phyloP scores from a whole-genome alignment of 2,113 vertebrate species.

The Nothocercus nigrocapillus region DNA sequence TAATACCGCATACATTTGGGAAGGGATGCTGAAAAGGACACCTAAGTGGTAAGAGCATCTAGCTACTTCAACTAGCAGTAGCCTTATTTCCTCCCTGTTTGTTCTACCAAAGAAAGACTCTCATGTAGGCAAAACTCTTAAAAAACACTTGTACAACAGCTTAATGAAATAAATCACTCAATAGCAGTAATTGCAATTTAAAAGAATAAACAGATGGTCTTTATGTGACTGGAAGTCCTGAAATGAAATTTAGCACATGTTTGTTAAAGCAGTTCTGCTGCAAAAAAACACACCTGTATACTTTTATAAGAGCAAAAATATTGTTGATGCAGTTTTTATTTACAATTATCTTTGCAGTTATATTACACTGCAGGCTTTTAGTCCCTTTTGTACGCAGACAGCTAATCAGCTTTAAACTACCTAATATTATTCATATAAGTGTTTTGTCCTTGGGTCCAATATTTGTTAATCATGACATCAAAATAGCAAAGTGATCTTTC shows the following conservation, averaged over 20 bases:
- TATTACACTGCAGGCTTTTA: slow-evolving; percentile 26
- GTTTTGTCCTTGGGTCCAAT: neutral
- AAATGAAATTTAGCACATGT: slow-evolving; percentile 60
- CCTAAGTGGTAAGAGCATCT: neutral
- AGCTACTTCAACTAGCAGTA: neutral
- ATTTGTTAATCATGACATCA: slow-evolving; percentile 45
- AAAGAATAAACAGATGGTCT: slow-evolving; percentile 82
- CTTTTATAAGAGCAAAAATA: slow-evolving; percentile 65
- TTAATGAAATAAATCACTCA: slow-evolving; percentile 75
- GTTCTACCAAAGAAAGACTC: slow-evolving; percentile 15
- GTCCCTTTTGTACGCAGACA: slow-evolving; percentile 33
- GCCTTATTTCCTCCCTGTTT: slow-evolving; percentile 5
- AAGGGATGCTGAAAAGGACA: neutral
- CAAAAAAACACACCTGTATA: slow-evolving; percentile 79
- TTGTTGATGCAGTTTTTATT: slow-evolving; percentile 52
- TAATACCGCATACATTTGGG: neutral
- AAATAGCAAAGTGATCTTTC: slow-evolving; percentile 56
- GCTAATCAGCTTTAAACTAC: slow-evolving; percentile 50
- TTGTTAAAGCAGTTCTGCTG: slow-evolving; percentile 53
- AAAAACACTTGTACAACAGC: slow-evolving; percentile 53
- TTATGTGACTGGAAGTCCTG: slow-evolving; percentile 72
- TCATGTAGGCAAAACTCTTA: slow-evolving; percentile 1
- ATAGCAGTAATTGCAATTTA: slow-evolving; percentile 77
- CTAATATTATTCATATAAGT: neutral
- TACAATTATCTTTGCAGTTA: slow-evolving; percentile 44